phyloP scores from a whole-genome alignment of 1,140 invertebrate genomes.

The Nephila pilipes region DNA sequence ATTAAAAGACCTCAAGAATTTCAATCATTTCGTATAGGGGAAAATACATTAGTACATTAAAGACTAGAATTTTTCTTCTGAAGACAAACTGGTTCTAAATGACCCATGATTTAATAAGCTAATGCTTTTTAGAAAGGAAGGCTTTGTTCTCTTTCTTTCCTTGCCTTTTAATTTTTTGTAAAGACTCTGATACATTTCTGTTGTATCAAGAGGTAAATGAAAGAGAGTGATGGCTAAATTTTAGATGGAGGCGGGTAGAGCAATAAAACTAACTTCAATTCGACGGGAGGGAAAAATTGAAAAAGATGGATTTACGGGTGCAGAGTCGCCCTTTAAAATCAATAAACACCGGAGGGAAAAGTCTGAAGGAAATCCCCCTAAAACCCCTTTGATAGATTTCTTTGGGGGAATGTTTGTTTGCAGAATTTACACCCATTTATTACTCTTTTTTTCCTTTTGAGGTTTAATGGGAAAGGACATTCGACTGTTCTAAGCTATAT shows the following conservation, averaged over 20 bases:
- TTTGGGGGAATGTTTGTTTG: conserved; percentile 51
- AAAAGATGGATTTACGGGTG: conserved; percentile 46
- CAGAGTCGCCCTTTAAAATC: conserved; percentile 54
- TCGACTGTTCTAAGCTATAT: neutral
- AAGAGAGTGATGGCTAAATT: conserved; percentile 32
- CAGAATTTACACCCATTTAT: conserved; percentile 35
- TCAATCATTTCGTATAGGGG: too few relatives aligned
- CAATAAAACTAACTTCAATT: conserved; percentile 47
- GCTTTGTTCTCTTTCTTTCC: neutral
- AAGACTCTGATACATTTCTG: neutral
- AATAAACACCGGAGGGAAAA: conserved; percentile 31
- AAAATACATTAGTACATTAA: neutral
- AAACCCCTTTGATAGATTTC: conserved; percentile 55
- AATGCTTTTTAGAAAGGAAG: neutral
- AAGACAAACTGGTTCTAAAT: neutral
- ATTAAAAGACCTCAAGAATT: too few relatives aligned
- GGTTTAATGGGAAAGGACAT: neutral
- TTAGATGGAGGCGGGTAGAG: neutral
- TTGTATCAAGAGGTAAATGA: neutral
- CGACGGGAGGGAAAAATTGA: conserved; percentile 33
- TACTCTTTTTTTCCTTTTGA: neutral
- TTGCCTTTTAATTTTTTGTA: neutral
- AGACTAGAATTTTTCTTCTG: neutral
- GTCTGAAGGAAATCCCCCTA: conserved; percentile 41
- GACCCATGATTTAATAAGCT: neutral